Conservation (phyloP, 1,140 invertebrate species). For the Drosophila prosaltans region DNA sequence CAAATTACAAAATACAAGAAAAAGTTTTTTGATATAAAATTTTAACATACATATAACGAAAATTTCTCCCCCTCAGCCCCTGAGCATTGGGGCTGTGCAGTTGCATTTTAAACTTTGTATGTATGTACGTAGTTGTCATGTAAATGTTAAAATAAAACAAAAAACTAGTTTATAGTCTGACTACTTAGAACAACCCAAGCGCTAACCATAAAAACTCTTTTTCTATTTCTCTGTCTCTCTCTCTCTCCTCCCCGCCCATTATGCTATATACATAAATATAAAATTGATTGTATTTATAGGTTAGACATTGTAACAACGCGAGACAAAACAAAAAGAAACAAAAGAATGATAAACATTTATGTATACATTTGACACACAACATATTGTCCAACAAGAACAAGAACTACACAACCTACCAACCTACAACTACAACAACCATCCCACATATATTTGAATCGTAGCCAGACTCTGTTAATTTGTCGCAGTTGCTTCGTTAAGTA, state of each 20-base stretch:
- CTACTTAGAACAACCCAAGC: slow-evolving; percentile 53
- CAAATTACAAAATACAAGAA: not conserved
- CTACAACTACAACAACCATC: slow-evolving; percentile 43
- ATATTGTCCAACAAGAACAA: slow-evolving; percentile 29
- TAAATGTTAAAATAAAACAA: slow-evolving; percentile 37
- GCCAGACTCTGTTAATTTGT: slow-evolving; percentile 33
- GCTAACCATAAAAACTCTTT: slow-evolving; percentile 75
- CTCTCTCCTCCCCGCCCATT: slow-evolving; percentile 49
- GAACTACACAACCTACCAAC: slow-evolving; percentile 49
- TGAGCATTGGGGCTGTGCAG: slow-evolving; percentile 17
- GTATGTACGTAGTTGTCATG: slow-evolving; percentile 58
- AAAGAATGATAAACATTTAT: slow-evolving; percentile 25
- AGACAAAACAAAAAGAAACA: slow-evolving; percentile 30
- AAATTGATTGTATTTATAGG: slow-evolving; percentile 64
- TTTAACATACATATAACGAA: slow-evolving; percentile 20
- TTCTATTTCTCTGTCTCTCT: slow-evolving; percentile 78
- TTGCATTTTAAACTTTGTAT: slow-evolving; percentile 64
- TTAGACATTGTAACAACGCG: slow-evolving; percentile 78
- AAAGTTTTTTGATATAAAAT: slow-evolving; percentile 68
- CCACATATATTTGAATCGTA: slow-evolving; percentile 37
- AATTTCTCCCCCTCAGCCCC: slow-evolving; percentile 19
- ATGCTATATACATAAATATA: slow-evolving; percentile 50
- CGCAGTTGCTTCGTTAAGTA: slow-evolving; percentile 47
- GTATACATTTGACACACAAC: slow-evolving; percentile 33
- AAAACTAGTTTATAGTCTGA: slow-evolving; percentile 62